Base-by-base conservation (phyloP, 2,113 vertebrate genomes). In the Synchiropus splendidus region DNA sequence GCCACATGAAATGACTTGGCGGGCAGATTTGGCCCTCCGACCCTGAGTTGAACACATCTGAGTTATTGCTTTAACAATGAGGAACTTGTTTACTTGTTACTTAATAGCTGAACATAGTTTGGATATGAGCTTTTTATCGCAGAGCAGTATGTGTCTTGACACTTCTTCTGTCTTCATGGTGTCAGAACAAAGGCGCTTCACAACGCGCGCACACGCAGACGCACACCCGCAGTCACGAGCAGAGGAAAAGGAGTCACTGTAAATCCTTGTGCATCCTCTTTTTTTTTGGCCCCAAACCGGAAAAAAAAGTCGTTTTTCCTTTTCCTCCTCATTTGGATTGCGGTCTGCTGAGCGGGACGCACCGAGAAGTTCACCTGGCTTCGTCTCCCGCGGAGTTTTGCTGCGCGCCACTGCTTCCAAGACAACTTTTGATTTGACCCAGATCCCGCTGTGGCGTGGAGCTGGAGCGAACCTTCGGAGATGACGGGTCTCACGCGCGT, bases 161-260 rank as follows among this genome's bases (percentile, higher is more conserved):
- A 16, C 4, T 11, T 30, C 5, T 31, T 9, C n/a, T 30, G 15
- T 15, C 2, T 15, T 2, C 2, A 1, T 11, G 12, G 6, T 10
- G 4, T 1, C 6, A 15, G 4, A 4, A 10, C 5, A 9, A 12
- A 15, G 30, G 15, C 5, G 32, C 10, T 18, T 30, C 12, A 16
- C 51, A 49, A 50, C 58, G 72, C 54, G 62, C 59, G 69, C 70
- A 69, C 63, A 49, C 54, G 62, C 59, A 69, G 68, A 69, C 63
- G 49, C 51, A 65, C 42, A 54, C 72, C 47, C 59, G 21, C 70
- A 57, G 78, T 82, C 74, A 83, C 77, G 70, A 74, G 73, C 72
- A 57, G 51, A 82, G 89, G 88, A 88, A 90, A 83, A 69, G 88
- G 87, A 88, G 89, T 83, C 76, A 72, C 72, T 86, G 81, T 79